Conservation (phyloP, 2,888 invertebrate species). For the Campoplex capitator region DNA sequence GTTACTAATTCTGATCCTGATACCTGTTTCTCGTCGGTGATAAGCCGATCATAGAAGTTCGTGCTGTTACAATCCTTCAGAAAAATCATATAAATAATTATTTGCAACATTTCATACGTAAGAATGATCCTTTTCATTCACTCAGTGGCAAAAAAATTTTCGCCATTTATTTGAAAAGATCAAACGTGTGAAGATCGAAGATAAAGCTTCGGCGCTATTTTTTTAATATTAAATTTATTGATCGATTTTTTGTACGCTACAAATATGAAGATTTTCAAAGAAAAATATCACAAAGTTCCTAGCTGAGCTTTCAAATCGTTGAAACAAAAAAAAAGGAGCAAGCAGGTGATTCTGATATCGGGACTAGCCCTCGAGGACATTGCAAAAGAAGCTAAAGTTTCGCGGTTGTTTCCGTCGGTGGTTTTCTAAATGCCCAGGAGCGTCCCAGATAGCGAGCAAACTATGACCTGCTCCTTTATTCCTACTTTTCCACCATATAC, state of each 20-base stretch:
- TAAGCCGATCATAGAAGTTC: not conserved
- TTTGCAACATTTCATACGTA: not conserved
- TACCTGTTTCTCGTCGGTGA: not conserved
- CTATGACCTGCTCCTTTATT: constrained; percentile 14
- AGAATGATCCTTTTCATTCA: not conserved
- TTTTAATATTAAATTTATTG: too few relatives aligned
- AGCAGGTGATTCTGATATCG: constrained; percentile 47
- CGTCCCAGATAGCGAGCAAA: constrained; percentile 56
- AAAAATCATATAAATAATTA: too few relatives aligned
- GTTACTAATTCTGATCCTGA: not conserved
- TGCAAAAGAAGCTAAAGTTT: constrained; percentile 57
- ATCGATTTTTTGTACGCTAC: not conserved
- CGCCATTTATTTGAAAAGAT: too few relatives aligned
- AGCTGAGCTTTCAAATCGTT: constrained; percentile 19
- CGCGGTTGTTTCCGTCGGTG: constrained; percentile 47
- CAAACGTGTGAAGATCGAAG: too few relatives aligned
- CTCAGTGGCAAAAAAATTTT: not conserved
- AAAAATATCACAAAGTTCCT: constrained; percentile 23
- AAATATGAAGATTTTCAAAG: not conserved
- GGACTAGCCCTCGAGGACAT: constrained; percentile 50
- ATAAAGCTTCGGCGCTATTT: too few relatives aligned
- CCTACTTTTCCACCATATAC: constrained; percentile 32
- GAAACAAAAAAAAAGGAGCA: not conserved
- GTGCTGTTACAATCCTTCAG: too few relatives aligned
- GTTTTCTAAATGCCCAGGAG: constrained; percentile 62